Percentiles rank a stretch among this genome's conserved stretches.
These are phyloP conservation scores for Odobenus rosmarus DNA, from an alignment of 2,113 vertebrate genomes.

Conservation along the genomic window DNA sequence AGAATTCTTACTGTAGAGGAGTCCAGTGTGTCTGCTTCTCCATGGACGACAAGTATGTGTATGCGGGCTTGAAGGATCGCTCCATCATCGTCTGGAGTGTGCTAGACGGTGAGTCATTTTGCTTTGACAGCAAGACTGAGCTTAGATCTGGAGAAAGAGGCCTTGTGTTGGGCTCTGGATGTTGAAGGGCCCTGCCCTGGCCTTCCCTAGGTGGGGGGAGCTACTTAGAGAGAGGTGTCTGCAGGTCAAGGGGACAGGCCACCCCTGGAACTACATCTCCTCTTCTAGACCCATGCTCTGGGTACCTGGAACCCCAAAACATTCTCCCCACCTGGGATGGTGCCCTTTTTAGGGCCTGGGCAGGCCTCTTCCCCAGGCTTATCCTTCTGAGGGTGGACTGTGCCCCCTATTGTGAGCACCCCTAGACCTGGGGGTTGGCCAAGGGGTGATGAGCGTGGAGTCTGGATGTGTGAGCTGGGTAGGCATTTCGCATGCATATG, in stretches of 20 bases:
- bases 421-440: neutral
- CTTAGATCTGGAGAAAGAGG: neutral
- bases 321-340: neutral
- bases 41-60: slow-evolving; percentile 85
- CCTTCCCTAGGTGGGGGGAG: neutral
- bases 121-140: neutral
- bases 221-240: neutral
- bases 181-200: neutral
- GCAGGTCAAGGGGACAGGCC: neutral
- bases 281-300: neutral
- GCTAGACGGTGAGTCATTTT: slow-evolving; percentile 80
- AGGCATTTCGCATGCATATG: neutral
- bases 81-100: slow-evolving; percentile 89
- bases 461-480: neutral
- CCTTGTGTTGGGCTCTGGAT: neutral
- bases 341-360: neutral
- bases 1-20: slow-evolving; percentile 87
- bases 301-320: neutral
- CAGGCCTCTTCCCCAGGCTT: neutral
- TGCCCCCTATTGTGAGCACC: fast-evolving
- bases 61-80: slow-evolving; percentile 85
- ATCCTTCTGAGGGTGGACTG: neutral
- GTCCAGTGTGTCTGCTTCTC: slow-evolving; percentile 90
- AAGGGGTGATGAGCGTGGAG: neutral
- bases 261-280: neutral